Base-by-base conservation (phyloP, 2,797 vertebrate species). In the Merluccius polli region DNA sequence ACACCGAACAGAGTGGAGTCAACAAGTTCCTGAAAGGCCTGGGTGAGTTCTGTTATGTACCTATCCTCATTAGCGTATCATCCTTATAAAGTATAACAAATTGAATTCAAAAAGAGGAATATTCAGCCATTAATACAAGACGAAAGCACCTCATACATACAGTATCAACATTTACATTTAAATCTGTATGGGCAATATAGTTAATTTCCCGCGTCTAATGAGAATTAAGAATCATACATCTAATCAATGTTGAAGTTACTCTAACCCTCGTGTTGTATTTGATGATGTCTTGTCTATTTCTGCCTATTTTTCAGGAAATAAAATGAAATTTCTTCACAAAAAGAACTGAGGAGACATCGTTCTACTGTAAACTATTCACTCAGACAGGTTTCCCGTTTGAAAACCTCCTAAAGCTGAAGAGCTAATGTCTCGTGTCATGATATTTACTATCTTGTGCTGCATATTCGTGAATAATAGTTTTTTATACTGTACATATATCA, bases 261-360 rank as follows among this genome's bases (percentile, higher is more conserved):
- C 52, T 63, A 2, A 63, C 52, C 21, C 48, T 52, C n/a, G 48
- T 52, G 8, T 24, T 63, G 52, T 63, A 63, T 52, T 52, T 72
- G 67, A 29, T 41, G 21, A 15, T 44, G 72, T 75, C 71, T n/a
- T 70, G 77, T 44, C 1, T 1, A 35, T 79, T 79, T 82, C 18
- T 85, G 79, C 81, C 76, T 5, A 3, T 73, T 86, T 89, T 92
- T 35, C 84, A 99, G 97, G 98, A 87, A 99, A 94, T 92, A 99
- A 99, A 94, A 98, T 99, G 96, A 99, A 97, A 91, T 98, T 98
- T 87, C 98, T 99, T 80, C 98, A 99, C 92, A 99, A 99, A 95
- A 99, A 98, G 94, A 99, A 95, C 92, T 99, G 91, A 94, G 75
- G 70, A 81, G 67, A 35, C 70, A 48, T 73, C 12, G 75, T 63